A percentile compares a stretch with the other conserved stretches of the same genome.
phyloP scores from a whole-genome alignment of 2,888 invertebrate species.

The Agrochola circellaris region DNA sequence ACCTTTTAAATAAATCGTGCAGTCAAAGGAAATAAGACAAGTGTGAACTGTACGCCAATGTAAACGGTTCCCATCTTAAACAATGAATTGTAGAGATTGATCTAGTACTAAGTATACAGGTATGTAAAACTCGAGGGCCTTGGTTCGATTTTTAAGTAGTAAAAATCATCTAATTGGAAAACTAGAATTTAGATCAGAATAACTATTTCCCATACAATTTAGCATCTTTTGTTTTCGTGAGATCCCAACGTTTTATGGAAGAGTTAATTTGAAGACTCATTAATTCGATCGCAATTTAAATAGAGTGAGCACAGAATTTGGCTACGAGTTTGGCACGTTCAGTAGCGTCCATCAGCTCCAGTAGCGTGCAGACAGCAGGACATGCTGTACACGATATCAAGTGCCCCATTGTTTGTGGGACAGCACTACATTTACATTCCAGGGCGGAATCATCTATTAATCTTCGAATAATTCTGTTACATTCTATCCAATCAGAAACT shows the following conservation, averaged over 20 bases:
- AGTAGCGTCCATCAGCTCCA: no score
- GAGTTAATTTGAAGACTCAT: not conserved
- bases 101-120: not conserved
- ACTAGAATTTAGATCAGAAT: not conserved
- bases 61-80: constrained; percentile 37
- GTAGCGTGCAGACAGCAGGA: no score
- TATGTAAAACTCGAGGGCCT: not conserved
- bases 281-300: not conserved
- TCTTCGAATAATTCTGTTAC: not conserved
- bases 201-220: not conserved
- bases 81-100: constrained; percentile 28
- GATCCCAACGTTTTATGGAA: not conserved
- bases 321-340: no score
- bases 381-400: no score
- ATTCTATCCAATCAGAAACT: not conserved
- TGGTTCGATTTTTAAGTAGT: not conserved
- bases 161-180: not conserved
- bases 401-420: no score
- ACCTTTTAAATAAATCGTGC: constrained; percentile 63
- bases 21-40: constrained; percentile 49
- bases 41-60: constrained; percentile 24
- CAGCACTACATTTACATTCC: no score
- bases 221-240: not conserved
- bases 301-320: no score
- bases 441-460: no score